These are phyloP conservation scores for Sebastiscus albofasciatus DNA, from an alignment of 2,797 vertebrate genomes.

Conservation along the genomic window DNA sequence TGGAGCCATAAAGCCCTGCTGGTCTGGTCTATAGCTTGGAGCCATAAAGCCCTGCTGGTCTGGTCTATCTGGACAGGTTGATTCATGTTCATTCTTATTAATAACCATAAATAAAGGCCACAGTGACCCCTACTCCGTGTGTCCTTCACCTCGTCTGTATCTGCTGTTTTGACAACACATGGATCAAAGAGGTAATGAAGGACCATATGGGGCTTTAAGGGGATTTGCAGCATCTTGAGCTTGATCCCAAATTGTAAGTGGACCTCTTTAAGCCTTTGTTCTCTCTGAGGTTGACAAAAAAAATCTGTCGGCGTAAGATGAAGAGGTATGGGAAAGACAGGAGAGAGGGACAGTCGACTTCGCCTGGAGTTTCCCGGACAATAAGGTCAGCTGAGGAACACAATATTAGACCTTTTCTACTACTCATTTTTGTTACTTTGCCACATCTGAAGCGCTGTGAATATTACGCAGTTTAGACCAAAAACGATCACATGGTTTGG, in stretches of 20 bases:
- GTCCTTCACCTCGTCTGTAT: slow-evolving; percentile 1
- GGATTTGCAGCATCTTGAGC: slow-evolving; percentile 38
- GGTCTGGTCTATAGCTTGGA: too few relatives aligned
- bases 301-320: background rate
- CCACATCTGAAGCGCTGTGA: background rate
- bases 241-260: slow-evolving; percentile 36
- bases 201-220: slow-evolving; percentile 27
- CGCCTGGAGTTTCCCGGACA: background rate
- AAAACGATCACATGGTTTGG: background rate
- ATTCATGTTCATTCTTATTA: background rate
- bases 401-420: background rate
- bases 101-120: background rate
- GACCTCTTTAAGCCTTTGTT: slow-evolving; percentile 11
- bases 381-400: background rate
- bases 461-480: too few relatives aligned
- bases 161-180: slow-evolving; percentile 33
- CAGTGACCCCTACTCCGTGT: background rate
- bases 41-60: accelerated
- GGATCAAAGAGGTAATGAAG: slow-evolving; percentile 31
- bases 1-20: too few relatives aligned
- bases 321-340: slow-evolving; percentile 6
- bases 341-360: background rate
- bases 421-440: too few relatives aligned
- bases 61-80: background rate
- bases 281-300: background rate